Evolutionary conservation across 1,140 invertebrate genomes (phyloP).

Genomic region (Pseudomyrmex flavicornis): DNA sequence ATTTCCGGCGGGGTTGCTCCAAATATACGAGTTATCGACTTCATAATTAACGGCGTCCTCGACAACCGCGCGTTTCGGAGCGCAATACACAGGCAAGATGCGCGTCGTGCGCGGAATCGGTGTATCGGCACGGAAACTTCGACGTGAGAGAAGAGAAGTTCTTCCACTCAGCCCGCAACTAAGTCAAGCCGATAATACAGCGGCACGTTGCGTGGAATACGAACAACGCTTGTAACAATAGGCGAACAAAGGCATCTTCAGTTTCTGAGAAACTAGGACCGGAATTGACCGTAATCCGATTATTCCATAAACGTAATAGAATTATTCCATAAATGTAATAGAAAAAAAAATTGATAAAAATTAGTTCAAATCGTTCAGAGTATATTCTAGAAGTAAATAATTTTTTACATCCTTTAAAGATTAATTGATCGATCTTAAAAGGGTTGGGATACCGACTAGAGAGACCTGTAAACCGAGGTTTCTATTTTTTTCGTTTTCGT

Average conservation of each 20-base stretch:
- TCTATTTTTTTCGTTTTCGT: too few relatives aligned
- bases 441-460: too few relatives aligned
- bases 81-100: conserved; percentile 3
- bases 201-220: conserved; percentile 46
- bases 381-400: background rate
- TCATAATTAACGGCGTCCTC: conserved; percentile 52
- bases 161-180: conserved; percentile 29
- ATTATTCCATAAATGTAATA: background rate
- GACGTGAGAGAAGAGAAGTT: conserved; percentile 47
- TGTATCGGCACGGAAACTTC: conserved; percentile 43
- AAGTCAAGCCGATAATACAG: conserved; percentile 56
- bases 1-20: conserved; percentile 46
- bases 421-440: background rate
- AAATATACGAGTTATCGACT: conserved; percentile 56
- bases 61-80: conserved; percentile 11
- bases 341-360: background rate
- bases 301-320: background rate
- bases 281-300: background rate
- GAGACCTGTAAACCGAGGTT: too few relatives aligned
- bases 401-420: background rate
- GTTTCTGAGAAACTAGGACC: background rate
- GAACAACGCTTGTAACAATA: conserved; percentile 29
- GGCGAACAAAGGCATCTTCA: background rate
- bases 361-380: background rate
- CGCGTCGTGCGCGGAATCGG: conserved; percentile 46